Conservation (phyloP, 2,888 invertebrate genomes). For the Agrotis segetum region DNA sequence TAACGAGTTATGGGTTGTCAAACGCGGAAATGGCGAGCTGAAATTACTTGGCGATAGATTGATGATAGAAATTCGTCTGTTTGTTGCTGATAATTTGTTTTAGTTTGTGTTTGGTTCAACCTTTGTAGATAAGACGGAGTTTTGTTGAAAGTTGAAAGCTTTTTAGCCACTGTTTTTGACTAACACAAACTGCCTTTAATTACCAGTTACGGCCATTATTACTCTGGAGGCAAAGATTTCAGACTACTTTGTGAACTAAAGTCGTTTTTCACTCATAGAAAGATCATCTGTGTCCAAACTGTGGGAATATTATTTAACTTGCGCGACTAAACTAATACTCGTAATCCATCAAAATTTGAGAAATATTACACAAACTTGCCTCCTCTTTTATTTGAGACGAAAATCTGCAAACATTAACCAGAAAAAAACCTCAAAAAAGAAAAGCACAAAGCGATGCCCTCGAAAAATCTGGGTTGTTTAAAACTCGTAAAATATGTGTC, state of each 20-base stretch:
- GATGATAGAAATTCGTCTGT: constrained; percentile 22
- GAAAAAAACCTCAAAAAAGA: constrained; percentile 14
- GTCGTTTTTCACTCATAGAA: too few relatives aligned
- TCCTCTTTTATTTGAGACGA: constrained; percentile 18
- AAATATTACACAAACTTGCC: background rate
- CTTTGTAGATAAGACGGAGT: background rate
- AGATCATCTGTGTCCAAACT: too few relatives aligned
- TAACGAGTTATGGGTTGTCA: constrained; percentile 25
- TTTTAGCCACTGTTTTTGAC: background rate
- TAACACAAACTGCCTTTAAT: background rate
- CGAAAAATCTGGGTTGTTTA: constrained; percentile 46
- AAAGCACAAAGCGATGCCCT: constrained; percentile 45
- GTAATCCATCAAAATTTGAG: background rate
- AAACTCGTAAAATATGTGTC: constrained; percentile 57
- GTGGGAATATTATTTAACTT: background rate
- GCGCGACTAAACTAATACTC: background rate
- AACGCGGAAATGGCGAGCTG: constrained; percentile 13
- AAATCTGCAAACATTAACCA: constrained; percentile 33
- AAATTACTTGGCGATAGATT: constrained; percentile 24
- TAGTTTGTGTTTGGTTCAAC: background rate
- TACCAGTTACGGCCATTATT: background rate
- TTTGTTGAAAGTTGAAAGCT: background rate
- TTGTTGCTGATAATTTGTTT: background rate
- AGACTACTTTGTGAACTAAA: too few relatives aligned
- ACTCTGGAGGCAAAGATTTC: too few relatives aligned